Evolutionary conservation across 2,113 vertebrate genomes (phyloP), one percentile per base, ranked within the genome.

Genomic region (Caranx ignobilis): DNA sequence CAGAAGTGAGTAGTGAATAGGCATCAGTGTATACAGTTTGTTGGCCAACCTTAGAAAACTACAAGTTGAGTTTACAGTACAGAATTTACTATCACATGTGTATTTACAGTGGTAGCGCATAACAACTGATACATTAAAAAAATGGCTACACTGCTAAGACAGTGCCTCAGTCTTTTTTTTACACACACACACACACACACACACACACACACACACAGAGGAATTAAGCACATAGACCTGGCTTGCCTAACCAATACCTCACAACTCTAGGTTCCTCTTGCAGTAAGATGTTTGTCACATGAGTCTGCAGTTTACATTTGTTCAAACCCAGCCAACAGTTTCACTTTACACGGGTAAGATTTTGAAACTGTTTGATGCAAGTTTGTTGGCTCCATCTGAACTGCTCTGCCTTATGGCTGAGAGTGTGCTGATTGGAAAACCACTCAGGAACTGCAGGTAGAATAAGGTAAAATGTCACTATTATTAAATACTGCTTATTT

Each of bases 251-350:
- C 65, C 57, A 21, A 18, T 18, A 65, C 50, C 71, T 77, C 81
- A 64, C 16, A 75, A 78, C 77, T 18, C 45, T 59, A 61, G 64
- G 47, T 89, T 91, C 87, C 87, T 89, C 87, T 89, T 71, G 65
- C 74, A 75, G 56, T 48, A 71, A 37, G 43, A 66, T 34, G 3
- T 68, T 32, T 6, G 57, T 71, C 56, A 63, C 45, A 57, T 77
- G 67, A 88, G 15, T 79, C 2, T 71, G 82, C 77, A 79, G 62
- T 57, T 88, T 75, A 62, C 18, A 37, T 35, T 68, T 16, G 45
- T 57, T 69, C 11, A 50, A 21, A 75, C 56, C 31, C 63, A 39
- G 26, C 54, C 3, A 1, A 8, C 31, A 52, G 66, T 85, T 71
- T 80, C 47, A 9, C 18, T 68, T 70, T 79, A 26, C 34, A 39